A percentile compares a stretch with the other conserved stretches of the same genome.
Conservation (phyloP, 2,888 invertebrate genomes). For the Macropis europaea region DNA sequence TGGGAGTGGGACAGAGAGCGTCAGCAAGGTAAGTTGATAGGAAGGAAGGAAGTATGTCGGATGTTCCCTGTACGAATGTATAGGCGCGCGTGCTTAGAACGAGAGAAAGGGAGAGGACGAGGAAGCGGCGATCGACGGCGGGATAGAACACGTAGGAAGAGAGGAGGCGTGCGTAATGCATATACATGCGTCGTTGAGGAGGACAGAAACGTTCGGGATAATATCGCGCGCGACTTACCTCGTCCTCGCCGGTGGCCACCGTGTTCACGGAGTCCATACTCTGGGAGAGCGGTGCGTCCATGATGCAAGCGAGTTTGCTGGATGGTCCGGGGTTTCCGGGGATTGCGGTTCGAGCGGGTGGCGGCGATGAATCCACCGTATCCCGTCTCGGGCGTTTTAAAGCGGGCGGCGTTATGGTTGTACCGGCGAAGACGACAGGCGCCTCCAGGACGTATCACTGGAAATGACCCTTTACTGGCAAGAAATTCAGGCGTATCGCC, state of each 20-base stretch:
- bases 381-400: constrained; percentile 80
- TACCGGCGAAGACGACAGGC: constrained; percentile 79
- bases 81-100: constrained; percentile 37
- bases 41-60: constrained; percentile 39
- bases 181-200: constrained; percentile 35
- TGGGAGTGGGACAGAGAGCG: constrained; percentile 26
- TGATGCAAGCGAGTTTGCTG: constrained; percentile 80
- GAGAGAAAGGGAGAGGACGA: constrained; percentile 21
- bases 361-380: constrained; percentile 79
- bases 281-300: constrained; percentile 92
- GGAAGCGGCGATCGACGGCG: constrained; percentile 49
- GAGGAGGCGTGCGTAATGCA: constrained; percentile 36
- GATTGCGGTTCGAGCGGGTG: constrained; percentile 79
- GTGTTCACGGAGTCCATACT: constrained; percentile 99
- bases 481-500: constrained; percentile 60
- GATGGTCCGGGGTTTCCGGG: constrained; percentile 77
- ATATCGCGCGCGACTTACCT: constrained; percentile 85
- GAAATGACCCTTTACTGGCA: constrained; percentile 55
- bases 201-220: constrained; percentile 6
- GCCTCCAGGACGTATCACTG: constrained; percentile 76
- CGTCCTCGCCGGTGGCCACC: constrained; percentile 94
- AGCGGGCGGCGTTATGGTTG: constrained; percentile 80
- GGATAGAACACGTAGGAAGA: constrained; percentile 4
- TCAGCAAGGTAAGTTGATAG: constrained; percentile 29
- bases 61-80: constrained; percentile 40